phyloP scores from a whole-genome alignment of 2,888 invertebrate genomes.

The Cosmia trapezina region DNA sequence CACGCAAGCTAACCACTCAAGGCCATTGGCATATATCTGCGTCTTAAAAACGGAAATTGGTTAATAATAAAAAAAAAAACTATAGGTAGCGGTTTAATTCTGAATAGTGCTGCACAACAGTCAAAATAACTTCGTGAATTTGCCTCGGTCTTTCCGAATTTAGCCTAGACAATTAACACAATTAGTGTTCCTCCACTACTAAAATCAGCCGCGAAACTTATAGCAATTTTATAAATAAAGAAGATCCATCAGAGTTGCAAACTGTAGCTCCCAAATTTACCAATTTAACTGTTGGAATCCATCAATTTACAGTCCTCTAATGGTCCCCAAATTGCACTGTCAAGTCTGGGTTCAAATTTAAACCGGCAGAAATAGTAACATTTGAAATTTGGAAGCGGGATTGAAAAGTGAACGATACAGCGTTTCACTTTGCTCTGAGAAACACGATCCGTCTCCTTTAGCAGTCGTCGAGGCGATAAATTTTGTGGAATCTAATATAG shows the following conservation, averaged over 20 bases:
- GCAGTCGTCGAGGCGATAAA: constrained; percentile 74
- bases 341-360: constrained; percentile 38
- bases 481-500: constrained; percentile 76
- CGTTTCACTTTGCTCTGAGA: constrained; percentile 59
- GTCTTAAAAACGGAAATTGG: no score
- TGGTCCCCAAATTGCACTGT: constrained; percentile 31
- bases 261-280: background rate
- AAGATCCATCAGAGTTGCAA: constrained; percentile 15
- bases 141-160: background rate
- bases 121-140: background rate
- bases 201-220: background rate
- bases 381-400: constrained; percentile 56
- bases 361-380: constrained; percentile 57
- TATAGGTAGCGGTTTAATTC: background rate
- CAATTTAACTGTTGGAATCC: constrained; percentile 10
- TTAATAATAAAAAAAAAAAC: no score
- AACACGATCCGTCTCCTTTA: constrained; percentile 71
- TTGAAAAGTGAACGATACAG: constrained; percentile 66
- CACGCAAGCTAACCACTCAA: no score
- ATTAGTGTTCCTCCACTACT: background rate
- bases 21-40: no score
- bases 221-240: constrained; percentile 6
- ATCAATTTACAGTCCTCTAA: constrained; percentile 14
- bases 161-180: background rate
- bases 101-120: background rate